Evolutionary conservation across 2,113 vertebrate genomes (phyloP).

Genomic region (Oncorhynchus nerka): DNA sequence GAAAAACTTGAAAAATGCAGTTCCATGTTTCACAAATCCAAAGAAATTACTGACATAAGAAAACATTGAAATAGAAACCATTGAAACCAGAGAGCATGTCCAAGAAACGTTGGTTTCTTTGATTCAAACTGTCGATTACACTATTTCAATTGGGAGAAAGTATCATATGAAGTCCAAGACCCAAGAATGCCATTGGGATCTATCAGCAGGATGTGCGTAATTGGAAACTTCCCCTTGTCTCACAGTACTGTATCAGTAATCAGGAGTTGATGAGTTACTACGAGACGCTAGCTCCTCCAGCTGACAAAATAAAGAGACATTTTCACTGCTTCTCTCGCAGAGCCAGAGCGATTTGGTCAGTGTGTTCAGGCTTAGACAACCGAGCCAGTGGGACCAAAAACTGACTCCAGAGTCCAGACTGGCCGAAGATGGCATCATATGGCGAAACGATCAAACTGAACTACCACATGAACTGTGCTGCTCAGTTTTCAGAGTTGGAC

Average conservation of each 20-base stretch:
- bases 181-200: not conserved
- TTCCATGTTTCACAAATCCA: not conserved
- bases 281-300: constrained; percentile 24
- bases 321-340: constrained; percentile 31
- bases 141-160: not conserved
- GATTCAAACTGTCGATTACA: too few species aligned
- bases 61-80: too few species aligned
- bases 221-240: constrained; percentile 23
- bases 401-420: not conserved
- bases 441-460: constrained; percentile 27
- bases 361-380: constrained; percentile 7
- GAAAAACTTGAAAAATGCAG: not conserved
- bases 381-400: constrained; percentile 17
- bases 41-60: too few species aligned
- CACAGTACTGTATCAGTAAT: constrained; percentile 38
- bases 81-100: too few species aligned
- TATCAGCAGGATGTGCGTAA: constrained; percentile 15
- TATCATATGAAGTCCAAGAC: not conserved
- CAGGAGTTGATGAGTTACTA: constrained; percentile 23
- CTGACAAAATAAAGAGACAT: constrained; percentile 37
- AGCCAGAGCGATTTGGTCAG: constrained; percentile 4
- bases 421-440: constrained; percentile 32
- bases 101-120: too few species aligned
- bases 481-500: not conserved
- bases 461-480: constrained; percentile 21